Conservation (phyloP, 2,888 invertebrate genomes). For the Melolontha melolontha region DNA sequence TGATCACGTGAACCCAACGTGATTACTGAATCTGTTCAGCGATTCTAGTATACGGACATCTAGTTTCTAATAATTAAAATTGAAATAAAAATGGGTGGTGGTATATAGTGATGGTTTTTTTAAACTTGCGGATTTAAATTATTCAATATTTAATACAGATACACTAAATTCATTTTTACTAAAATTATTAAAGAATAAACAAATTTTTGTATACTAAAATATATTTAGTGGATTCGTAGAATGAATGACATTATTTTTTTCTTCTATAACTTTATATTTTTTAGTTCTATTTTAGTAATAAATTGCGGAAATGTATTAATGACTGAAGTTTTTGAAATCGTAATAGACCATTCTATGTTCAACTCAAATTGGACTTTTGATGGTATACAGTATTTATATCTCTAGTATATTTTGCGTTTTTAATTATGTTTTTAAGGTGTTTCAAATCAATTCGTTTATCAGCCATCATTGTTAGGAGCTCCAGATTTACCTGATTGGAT, state of each 20-base stretch:
- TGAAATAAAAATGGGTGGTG: no score
- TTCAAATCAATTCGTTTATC: conserved; percentile 76
- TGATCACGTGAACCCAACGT: no score
- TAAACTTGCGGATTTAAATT: no score
- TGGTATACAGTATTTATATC: conserved; percentile 64
- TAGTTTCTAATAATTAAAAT: no score
- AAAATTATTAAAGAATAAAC: no score
- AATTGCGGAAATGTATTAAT: conserved; percentile 70
- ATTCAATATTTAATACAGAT: no score
- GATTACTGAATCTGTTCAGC: no score
- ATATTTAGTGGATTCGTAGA: no score
- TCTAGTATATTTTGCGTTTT: conserved; percentile 9
- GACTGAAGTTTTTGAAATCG: conserved; percentile 83
- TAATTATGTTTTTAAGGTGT: conserved; percentile 22
- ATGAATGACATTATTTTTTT: neutral
- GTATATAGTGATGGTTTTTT: no score
- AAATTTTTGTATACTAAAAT: no score
- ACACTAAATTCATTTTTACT: no score
- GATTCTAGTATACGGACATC: no score
- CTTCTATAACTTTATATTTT: neutral
- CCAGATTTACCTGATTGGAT: conserved; percentile 92
- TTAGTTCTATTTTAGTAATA: conserved; percentile 7
- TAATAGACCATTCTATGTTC: conserved; percentile 81
- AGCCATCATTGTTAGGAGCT: conserved; percentile 79
- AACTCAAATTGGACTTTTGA: conserved; percentile 78